phyloP scores from a whole-genome alignment of 1,140 invertebrate genomes.

The Lordiphosa clarofinis region DNA sequence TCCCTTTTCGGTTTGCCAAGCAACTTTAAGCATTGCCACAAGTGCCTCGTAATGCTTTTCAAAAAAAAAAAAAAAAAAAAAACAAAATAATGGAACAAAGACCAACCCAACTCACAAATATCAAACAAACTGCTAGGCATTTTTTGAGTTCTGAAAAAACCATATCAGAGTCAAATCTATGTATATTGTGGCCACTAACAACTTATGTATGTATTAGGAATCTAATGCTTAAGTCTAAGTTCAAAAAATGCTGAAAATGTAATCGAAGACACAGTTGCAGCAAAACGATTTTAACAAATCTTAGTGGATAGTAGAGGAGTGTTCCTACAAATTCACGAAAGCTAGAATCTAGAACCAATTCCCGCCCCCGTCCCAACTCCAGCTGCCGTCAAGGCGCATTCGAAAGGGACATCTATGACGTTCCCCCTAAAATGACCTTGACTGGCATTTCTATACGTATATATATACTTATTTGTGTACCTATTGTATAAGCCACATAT shows the following conservation, averaged over 20 bases:
- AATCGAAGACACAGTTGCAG: too few species aligned
- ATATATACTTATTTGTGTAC: conserved; percentile 4
- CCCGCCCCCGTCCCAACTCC: conserved; percentile 1
- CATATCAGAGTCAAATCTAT: too few species aligned
- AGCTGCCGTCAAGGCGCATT: conserved; percentile 2
- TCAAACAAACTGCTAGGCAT: background rate
- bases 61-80: background rate
- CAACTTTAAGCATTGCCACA: conserved; percentile 44
- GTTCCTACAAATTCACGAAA: background rate
- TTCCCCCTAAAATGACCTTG: background rate
- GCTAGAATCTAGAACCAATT: background rate
- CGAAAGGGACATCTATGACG: conserved; percentile 21
- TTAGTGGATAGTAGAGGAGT: conserved; percentile 1
- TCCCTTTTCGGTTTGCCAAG: conserved; percentile 31
- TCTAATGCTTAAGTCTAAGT: background rate
- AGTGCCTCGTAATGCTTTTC: conserved; percentile 31
- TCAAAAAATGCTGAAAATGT: conserved; percentile 6
- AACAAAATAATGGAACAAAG: too few species aligned
- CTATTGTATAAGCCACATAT: conserved; percentile 8
- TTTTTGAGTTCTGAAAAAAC: too few species aligned
- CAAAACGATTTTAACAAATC: background rate
- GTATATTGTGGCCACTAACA: too few species aligned
- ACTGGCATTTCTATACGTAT: conserved; percentile 28
- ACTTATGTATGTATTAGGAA: too few species aligned
- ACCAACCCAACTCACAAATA: background rate